Evolutionary conservation across 2,888 invertebrate genomes (phyloP), one percentile per base, ranked within the genome.

Genomic region (Hirtodrosophila histrioides): DNA sequence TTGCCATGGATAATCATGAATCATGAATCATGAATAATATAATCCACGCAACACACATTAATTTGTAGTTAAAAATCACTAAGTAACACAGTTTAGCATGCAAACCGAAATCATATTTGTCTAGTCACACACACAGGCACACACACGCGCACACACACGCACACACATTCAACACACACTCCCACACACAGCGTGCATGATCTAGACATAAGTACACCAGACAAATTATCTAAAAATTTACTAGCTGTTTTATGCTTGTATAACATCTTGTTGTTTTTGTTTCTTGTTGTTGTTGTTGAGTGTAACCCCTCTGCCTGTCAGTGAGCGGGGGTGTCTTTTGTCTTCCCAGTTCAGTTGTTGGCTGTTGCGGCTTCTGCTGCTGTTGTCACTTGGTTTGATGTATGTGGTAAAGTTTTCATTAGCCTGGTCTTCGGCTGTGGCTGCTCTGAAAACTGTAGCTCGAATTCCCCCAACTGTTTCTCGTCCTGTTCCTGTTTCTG

Each of bases 181-280:
- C 36, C 24, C 37, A 11, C 40, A 71, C 35, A 36, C 46, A 51
- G 62, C 49, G 41, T 37, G 68, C 58, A 50, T 81, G 78, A 57
- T 68, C 82, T 81, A 87, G 80, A 85, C 86, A 85, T 81, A 81
- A 81, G 81, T 81, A 81, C 81, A 85, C 83, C 86, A 78, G 85
- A 81, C 78, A 87, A 85, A 81, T 81, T 81, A 87, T 81, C 88
- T 85, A 85, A 78, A 17, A 85, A 85, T 82, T 81, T 75, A 75
- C 80, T 87, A 81, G 75, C 78, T 66, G 46, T 78, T 78, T 64
- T 60, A 55, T 69, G 71, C 60, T 80, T 77, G 82, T 70, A 74
- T 60, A 87, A 82, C 78, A 79, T 69, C 69, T 73, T 84, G 55
- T 61, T 31, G 7, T 5, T 2, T 31, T 41, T 53, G 8, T 33